These are phyloP conservation scores for Pseudochirops cupreus DNA, from an alignment of 2,797 vertebrate species.

Conservation along the genomic window DNA sequence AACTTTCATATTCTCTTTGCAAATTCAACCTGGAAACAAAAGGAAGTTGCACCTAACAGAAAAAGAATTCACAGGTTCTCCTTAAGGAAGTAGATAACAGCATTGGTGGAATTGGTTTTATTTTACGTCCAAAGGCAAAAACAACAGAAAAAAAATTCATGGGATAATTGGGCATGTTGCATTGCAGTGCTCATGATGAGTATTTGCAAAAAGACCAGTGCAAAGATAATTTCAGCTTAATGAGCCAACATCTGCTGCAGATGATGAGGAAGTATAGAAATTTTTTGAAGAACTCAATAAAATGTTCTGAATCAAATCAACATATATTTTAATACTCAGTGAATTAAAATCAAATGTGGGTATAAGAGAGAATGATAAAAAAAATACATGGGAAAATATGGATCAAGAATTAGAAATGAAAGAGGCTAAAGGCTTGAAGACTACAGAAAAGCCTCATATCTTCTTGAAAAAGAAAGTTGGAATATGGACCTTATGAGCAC, in stretches of 20 bases:
- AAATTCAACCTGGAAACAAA: neutral
- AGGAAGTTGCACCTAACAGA: neutral
- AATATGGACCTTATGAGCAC: neutral
- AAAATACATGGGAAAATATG: neutral
- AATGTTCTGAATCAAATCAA: slow-evolving; percentile 6
- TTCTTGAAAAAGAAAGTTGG: neutral
- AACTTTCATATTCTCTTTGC: neutral
- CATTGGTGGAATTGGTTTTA: neutral
- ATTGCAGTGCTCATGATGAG: neutral
- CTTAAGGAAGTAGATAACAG: neutral
- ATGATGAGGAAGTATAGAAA: neutral
- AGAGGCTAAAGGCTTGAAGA: neutral
- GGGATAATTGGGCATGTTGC: neutral
- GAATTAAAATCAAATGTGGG: neutral
- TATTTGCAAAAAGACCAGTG: slow-evolving; percentile 1
- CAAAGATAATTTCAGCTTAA: neutral
- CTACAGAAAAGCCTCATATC: neutral
- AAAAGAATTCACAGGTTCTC: neutral
- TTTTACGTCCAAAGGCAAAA: neutral
- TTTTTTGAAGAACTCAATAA: neutral
- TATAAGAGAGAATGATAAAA: neutral
- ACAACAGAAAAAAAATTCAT: neutral
- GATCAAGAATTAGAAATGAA: neutral
- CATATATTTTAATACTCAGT: neutral
- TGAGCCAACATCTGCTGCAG: neutral